Base-by-base conservation (phyloP, 2,888 invertebrate genomes). In the Drosophila subsilvestris region DNA sequence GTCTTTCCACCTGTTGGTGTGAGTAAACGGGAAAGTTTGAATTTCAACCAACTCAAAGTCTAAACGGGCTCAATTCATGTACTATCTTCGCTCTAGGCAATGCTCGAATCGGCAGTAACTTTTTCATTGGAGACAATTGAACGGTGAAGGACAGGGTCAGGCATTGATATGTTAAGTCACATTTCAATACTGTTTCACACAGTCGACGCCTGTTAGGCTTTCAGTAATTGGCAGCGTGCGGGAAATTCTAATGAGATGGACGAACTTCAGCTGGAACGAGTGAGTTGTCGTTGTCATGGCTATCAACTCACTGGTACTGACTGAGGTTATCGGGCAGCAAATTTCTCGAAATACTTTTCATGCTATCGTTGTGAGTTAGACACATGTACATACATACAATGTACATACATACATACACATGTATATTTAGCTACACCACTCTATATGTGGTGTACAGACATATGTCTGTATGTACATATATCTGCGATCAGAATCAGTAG, bases 181-280 rank as follows among this genome's bases (percentile, higher is more conserved):
- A 71, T 71, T 68, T 60, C 7, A 51, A 67, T 70, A 22, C 17
- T 7, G 45, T 44, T 27, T 27, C 45, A 27, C 27, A 45, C 10
- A 7, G 43, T 14, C 20, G 10, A 8, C 29, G 44, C 49, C 3
- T 53, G 32, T 12, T 62, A 71, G 43, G 20, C 66, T 45, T 58
- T 56, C 60, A 62, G 65, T 70, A 65, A 68, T 54, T 49, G 66
- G 32, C 48, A 57, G 50, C 63, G 60, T 27, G 66, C 29, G 51
- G 25, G 47, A 82, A 85, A 84, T 81, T 61, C 76, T 74, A 79
- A 87, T 85, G 69, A 74, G 66, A 48, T 57, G 44, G 44, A 50
- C 47, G 65, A 63, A 67, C 62, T 54, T 67, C 62, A 50, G 37
- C 60, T 69, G 67, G 73, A 69, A 72, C 61, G 22, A 54, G 43